A percentile compares a stretch with the other conserved stretches of the same genome.
These are phyloP conservation scores for Protaetia brevitarsis DNA, from an alignment of 1,140 invertebrate species.

Conservation along the genomic window DNA sequence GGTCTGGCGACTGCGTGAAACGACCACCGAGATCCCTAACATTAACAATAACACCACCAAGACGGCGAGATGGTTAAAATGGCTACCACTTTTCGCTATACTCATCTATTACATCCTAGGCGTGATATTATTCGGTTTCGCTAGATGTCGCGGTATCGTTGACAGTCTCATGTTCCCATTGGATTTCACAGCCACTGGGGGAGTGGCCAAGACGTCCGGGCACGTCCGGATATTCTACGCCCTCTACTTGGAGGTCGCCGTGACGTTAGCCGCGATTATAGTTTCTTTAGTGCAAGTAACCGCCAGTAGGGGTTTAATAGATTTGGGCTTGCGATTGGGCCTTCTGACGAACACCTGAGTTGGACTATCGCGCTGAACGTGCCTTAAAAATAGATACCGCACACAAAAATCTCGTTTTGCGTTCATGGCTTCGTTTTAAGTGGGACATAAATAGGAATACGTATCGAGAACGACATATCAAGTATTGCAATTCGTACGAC, in stretches of 20 bases:
- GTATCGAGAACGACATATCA: constrained; percentile 4
- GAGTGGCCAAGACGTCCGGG: constrained; percentile 58
- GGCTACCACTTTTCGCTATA: constrained; percentile 50
- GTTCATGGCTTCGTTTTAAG: background rate
- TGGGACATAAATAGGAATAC: background rate
- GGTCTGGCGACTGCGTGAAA: constrained; percentile 42
- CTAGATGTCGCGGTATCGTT: constrained; percentile 52
- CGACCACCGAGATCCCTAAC: constrained; percentile 37
- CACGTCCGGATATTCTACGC: constrained; percentile 62
- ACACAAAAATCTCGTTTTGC: constrained; percentile 15
- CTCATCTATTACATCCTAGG: constrained; percentile 59
- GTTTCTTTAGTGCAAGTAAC: constrained; percentile 59
- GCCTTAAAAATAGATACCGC: constrained; percentile 20
- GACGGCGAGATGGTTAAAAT: constrained; percentile 47
- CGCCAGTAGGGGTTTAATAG: constrained; percentile 55
- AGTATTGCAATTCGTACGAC: no score
- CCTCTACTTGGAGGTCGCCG: constrained; percentile 65
- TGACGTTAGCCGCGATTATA: constrained; percentile 58
- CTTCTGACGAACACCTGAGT: constrained; percentile 52
- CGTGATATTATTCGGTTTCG: constrained; percentile 59
- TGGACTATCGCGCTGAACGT: constrained; percentile 3
- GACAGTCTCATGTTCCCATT: constrained; percentile 64
- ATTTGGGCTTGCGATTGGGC: constrained; percentile 55
- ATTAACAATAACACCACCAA: constrained; percentile 33
- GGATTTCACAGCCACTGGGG: constrained; percentile 67